Base-by-base conservation (phyloP, 2,888 invertebrate genomes). In the Himalopsyche tibetana region DNA sequence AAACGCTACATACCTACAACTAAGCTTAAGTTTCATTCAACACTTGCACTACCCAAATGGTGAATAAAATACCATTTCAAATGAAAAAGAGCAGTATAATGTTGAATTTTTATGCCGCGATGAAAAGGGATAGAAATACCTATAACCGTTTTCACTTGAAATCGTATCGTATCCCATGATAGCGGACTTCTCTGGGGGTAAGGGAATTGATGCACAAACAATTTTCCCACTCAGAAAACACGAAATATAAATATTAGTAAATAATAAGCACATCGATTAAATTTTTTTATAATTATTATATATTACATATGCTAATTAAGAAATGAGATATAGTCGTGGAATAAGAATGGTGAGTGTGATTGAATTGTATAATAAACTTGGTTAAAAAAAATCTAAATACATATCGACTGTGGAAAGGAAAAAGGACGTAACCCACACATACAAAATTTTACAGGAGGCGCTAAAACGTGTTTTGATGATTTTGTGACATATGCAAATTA, bases 21-120 rank as follows among this genome's bases (percentile, higher is more conserved):
- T 80, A 36, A 84, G 69, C 84, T 56, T 38, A 19, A 74, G 74
- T 74, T 74, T 74, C 74, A 74, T 74, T 28, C 74, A 74, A 80
- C 40, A 56, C 80, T 45, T 80, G 80, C 82, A 56, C 84, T 56
- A 80, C 19, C 69, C 80, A 63, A 84, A 80, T 42, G 28, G 74
- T 17, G 84, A 84, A 63, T 80, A 56, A 56, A 84, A 84, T 84
- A 84, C 84, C 84, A 80, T 80, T 84, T n/a, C 17, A 80, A 84
- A 80, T 63, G 40, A 45, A 40, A n/a, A 80, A 17, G 74, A 74
- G 74, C 74, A 36, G 74, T 74, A 74, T 74, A 74, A 74, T 74
- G 74, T 9, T 38, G 74, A 74, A 74, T 74, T 74, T 74, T 74
- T 74, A 74, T 74, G 36, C 36, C 15, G 36, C 74, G 74, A 74